Percentiles rank a stretch among this genome's conserved stretches.
These are phyloP conservation scores for Holotrichia oblita DNA, from an alignment of 1,140 invertebrate species.

Conservation along the genomic window DNA sequence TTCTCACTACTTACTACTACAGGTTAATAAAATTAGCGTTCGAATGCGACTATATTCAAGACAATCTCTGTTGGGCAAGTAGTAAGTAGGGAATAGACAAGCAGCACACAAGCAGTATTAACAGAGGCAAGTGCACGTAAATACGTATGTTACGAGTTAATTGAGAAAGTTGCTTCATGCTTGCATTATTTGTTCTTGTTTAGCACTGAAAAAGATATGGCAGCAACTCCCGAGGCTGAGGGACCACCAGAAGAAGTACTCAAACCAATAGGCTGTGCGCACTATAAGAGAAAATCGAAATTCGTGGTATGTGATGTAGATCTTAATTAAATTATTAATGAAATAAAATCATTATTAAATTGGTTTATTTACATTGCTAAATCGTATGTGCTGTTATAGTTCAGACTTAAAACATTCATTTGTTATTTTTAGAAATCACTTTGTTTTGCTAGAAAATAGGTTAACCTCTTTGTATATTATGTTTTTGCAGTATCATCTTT, in stretches of 20 bases:
- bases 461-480: background rate
- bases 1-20: background rate
- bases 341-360: constrained; percentile 17
- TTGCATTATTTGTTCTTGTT: constrained; percentile 9
- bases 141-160: background rate
- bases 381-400: background rate
- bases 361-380: constrained; percentile 17
- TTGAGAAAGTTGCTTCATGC: constrained; percentile 16
- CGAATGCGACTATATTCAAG: background rate
- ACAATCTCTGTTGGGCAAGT: background rate
- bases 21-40: background rate
- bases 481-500: constrained; percentile 19
- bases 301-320: constrained; percentile 75
- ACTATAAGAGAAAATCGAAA: constrained; percentile 82
- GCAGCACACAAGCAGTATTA: too few species aligned
- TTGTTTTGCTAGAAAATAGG: constrained; percentile 16
- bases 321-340: constrained; percentile 24
- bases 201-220: constrained; percentile 42
- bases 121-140: too few species aligned
- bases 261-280: constrained; percentile 73
- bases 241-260: constrained; percentile 56
- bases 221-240: constrained; percentile 55
- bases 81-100: background rate
- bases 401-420: background rate
- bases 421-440: constrained; percentile 40